These are phyloP conservation scores for Trichomalopsis sarcophagae DNA, from an alignment of 1,140 invertebrate genomes.

Conservation along the genomic window DNA sequence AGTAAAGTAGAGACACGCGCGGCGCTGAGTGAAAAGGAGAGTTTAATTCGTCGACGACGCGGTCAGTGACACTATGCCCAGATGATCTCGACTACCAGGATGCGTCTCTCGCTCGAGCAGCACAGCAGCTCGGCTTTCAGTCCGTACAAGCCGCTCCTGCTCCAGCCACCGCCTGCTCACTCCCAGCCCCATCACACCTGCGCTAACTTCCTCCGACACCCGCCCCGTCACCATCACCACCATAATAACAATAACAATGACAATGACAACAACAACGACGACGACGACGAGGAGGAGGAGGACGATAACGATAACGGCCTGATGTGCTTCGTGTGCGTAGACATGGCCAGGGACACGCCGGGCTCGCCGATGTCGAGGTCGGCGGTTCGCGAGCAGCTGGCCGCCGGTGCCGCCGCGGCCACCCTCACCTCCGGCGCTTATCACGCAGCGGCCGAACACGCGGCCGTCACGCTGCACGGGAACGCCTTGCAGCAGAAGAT, in stretches of 20 bases:
- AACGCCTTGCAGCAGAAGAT: slow-evolving; percentile 77
- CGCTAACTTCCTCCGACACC: not conserved
- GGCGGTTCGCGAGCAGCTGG: slow-evolving; percentile 20
- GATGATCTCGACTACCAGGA: slow-evolving; percentile 23
- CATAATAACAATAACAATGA: no score
- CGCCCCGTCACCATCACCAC: not conserved
- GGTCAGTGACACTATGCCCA: not conserved
- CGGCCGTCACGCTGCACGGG: slow-evolving; percentile 66
- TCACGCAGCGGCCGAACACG: slow-evolving; percentile 61
- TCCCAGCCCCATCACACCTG: not conserved
- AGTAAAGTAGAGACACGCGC: not conserved
- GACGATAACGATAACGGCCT: not conserved
- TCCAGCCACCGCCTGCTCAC: not conserved
- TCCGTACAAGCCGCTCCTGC: slow-evolving; percentile 49
- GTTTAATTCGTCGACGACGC: not conserved
- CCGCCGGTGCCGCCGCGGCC: slow-evolving; percentile 53
- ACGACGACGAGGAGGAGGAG: not conserved
- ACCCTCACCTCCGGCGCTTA: slow-evolving; percentile 69
- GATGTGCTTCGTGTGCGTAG: slow-evolving; percentile 69
- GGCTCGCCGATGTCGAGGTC: slow-evolving; percentile 75
- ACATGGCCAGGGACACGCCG: slow-evolving; percentile 78
- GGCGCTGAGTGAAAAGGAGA: not conserved
- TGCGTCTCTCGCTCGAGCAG: slow-evolving; percentile 57
- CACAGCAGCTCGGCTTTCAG: slow-evolving; percentile 55
- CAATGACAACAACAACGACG: no score